Conservation (phyloP, 2,888 invertebrate species). For the Nycteola revayana region DNA sequence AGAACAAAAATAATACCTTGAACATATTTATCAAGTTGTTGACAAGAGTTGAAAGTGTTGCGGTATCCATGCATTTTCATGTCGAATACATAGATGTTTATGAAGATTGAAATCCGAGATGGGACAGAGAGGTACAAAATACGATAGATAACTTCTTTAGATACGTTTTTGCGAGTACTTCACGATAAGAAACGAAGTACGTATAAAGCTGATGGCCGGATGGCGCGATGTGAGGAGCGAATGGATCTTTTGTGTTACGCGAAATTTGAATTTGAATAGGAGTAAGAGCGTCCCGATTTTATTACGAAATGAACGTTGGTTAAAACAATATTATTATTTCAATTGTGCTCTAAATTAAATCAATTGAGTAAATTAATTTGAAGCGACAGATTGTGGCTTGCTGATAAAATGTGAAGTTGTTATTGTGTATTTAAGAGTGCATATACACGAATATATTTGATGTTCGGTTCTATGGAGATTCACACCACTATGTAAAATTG, state of each 20-base stretch:
- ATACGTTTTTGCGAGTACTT: constrained; percentile 30
- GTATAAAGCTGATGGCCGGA: constrained; percentile 19
- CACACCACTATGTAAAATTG: no score
- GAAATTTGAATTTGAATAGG: constrained; percentile 32
- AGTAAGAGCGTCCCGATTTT: constrained; percentile 18
- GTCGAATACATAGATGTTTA: constrained; percentile 24
- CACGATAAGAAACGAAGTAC: constrained; percentile 23
- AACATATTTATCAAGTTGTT: no score
- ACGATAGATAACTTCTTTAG: constrained; percentile 26
- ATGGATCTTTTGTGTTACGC: constrained; percentile 29
- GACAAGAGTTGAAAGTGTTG: constrained; percentile 1
- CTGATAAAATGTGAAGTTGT: no score
- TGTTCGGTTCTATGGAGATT: no score
- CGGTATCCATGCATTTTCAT: constrained; percentile 11
- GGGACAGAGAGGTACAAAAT: constrained; percentile 29
- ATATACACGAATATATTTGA: no score
- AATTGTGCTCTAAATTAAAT: constrained; percentile 18
- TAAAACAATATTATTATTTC: constrained; percentile 18
- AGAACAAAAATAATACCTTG: no score
- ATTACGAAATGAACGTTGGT: constrained; percentile 23
- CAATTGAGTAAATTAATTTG: constrained; percentile 24
- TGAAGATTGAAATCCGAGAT: constrained; percentile 26
- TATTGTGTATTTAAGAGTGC: no score
- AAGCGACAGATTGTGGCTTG: no score
- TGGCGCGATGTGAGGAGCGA: constrained; percentile 20